Conservation (phyloP, 2,888 invertebrate species). For the Microplitis deprimator region DNA sequence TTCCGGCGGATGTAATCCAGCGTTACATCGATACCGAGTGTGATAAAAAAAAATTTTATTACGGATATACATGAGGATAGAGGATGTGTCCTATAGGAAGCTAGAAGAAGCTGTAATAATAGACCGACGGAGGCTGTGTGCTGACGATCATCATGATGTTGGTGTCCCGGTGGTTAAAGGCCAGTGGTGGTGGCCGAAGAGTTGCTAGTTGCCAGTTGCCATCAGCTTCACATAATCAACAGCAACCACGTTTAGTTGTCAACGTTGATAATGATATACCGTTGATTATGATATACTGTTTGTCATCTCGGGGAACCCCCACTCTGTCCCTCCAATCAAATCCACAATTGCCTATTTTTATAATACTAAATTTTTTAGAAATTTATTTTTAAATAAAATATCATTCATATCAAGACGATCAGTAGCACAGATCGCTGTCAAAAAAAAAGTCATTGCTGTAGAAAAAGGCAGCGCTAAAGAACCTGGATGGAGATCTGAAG, state of each 20-base stretch:
- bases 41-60: neutral
- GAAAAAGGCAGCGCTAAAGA: too few relatives aligned
- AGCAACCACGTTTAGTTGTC: conserved; percentile 54
- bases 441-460: too few relatives aligned
- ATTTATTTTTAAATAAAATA: too few relatives aligned
- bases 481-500: too few relatives aligned
- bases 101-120: conserved; percentile 9
- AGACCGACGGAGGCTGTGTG: neutral
- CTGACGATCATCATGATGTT: conserved; percentile 10
- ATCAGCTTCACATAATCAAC: too few relatives aligned
- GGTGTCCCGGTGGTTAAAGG: conserved; percentile 21
- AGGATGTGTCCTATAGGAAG: neutral
- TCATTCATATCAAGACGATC: too few relatives aligned
- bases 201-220: too few relatives aligned
- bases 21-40: conserved; percentile 28
- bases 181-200: too few relatives aligned
- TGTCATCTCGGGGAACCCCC: conserved; percentile 54
- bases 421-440: too few relatives aligned
- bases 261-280: conserved; percentile 69
- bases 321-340: neutral
- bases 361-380: neutral
- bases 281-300: conserved; percentile 52
- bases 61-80: neutral
- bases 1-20: conserved; percentile 40
- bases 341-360: neutral